Conservation (phyloP, 2,797 vertebrate species). For the Paratrypauchen microcephalus region DNA sequence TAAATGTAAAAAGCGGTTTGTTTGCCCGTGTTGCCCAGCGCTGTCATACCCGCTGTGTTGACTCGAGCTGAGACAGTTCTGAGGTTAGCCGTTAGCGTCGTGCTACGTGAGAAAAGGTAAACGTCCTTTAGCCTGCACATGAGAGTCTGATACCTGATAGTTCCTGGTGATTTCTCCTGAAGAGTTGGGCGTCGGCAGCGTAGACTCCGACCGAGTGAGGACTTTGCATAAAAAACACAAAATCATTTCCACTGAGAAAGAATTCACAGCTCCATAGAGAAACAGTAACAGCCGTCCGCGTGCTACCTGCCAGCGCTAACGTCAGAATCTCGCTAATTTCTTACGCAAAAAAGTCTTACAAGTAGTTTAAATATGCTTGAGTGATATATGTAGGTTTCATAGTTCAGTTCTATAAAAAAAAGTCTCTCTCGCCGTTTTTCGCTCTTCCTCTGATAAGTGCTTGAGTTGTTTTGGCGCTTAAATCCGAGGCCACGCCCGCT, state of each 20-base stretch:
- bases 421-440: constrained; percentile 16
- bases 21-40: constrained; percentile 10
- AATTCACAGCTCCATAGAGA: constrained; percentile 76
- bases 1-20: too few relatives aligned
- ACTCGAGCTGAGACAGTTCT: constrained; percentile 47
- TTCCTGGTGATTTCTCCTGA: constrained; percentile 71
- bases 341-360: constrained; percentile 56
- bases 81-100: constrained; percentile 64
- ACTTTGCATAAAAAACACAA: constrained; percentile 67
- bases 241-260: constrained; percentile 55
- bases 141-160: constrained; percentile 75
- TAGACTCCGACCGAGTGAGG: constrained; percentile 43
- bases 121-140: constrained; percentile 47
- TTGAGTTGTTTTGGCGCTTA: constrained; percentile 54
- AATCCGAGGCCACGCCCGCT: constrained; percentile 24
- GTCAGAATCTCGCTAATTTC: constrained; percentile 20
- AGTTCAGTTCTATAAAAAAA: constrained; percentile 52
- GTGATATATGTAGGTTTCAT: constrained; percentile 61
- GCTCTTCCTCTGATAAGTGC: constrained; percentile 59
- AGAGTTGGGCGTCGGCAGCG: constrained; percentile 54
- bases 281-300: constrained; percentile 61
- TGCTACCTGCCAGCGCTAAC: constrained; percentile 46
- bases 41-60: constrained; percentile 32
- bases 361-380: constrained; percentile 59
- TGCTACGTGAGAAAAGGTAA: constrained; percentile 65